Base-by-base conservation (phyloP, 2,888 invertebrate genomes). In the Tortrix viridana region DNA sequence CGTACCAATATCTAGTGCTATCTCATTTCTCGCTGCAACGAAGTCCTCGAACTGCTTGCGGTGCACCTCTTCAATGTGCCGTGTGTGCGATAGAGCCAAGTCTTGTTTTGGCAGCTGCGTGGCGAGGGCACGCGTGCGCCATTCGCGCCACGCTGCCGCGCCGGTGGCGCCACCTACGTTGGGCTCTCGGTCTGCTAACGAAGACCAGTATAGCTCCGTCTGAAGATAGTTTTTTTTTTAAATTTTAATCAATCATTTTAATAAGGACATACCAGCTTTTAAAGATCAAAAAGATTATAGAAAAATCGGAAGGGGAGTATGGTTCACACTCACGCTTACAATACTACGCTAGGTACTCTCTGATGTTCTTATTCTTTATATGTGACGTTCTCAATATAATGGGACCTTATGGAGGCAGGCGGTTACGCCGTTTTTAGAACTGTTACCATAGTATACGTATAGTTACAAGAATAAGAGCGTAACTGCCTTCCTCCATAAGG, bases 61-160 rank as follows among this genome's bases (percentile, higher is more conserved):
- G 80, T 97, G 95, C 77, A 94, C 94, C 18, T 95, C 93, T 69
- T 96, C 96, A 65, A 99, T 93, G 84, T 97, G 96, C 79, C 95
- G 95, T 88, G 98, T 98, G 82, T 98, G 98, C 58, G 96, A 95
- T 73, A 97, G 92, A 7, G 98, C 96, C 65, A 99, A 94, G 85
- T 99, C 99, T 91, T 98, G 98, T 84, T 96, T 96, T 44, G 99
- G 99, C 78, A 99, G 93, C 90, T 99, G 99, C 68, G 94, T 93
- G 69, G 97, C 95, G 75, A 99, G 92, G 79, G 95, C 83, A 71
- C 92, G 76, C 70, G 89, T 85, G 71, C 87, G 68, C 90, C 90
- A 92, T 0, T 85, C 85, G 6, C 89, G 85, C 91, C 88, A 91
- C 4, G 87, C 88, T 0, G 86, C 84, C 2, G 85, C 76, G 1